phyloP scores from a whole-genome alignment of 2,888 invertebrate genomes.

The Herminia tarsipennalis region DNA sequence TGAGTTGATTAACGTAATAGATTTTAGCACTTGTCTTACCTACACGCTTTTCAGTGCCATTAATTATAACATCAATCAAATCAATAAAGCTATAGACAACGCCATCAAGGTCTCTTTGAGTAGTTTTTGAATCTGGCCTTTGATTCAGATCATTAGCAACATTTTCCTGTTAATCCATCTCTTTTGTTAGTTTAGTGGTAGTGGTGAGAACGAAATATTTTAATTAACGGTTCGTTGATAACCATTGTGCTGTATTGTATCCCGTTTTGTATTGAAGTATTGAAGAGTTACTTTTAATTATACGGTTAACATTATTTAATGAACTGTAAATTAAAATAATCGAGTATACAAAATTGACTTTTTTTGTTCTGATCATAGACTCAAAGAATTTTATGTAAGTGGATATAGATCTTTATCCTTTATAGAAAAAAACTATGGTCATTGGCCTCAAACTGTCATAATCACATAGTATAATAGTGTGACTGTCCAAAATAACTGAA shows the following conservation, averaged over 20 bases:
- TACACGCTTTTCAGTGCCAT: no score
- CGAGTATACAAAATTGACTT: no score
- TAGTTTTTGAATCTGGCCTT: constrained; percentile 12
- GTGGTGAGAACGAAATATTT: constrained; percentile 21
- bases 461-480: constrained; percentile 1
- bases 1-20: no score
- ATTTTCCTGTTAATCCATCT: constrained; percentile 35
- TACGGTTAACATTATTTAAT: neutral
- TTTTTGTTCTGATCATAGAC: no score
- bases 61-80: constrained; percentile 12
- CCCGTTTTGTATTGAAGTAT: constrained; percentile 21
- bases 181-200: constrained; percentile 13
- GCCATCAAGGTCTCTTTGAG: constrained; percentile 11
- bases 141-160: constrained; percentile 16
- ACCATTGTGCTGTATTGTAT: constrained; percentile 16
- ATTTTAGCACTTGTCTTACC: no score
- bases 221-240: constrained; percentile 33
- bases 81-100: constrained; percentile 2
- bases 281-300: constrained; percentile 10
- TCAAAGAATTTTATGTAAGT: no score
- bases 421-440: neutral
- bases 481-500: constrained; percentile 1
- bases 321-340: neutral
- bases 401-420: no score
- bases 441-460: constrained; percentile 2